Base-by-base conservation (phyloP, 2,888 invertebrate species). In the Drosophila phalerata region DNA sequence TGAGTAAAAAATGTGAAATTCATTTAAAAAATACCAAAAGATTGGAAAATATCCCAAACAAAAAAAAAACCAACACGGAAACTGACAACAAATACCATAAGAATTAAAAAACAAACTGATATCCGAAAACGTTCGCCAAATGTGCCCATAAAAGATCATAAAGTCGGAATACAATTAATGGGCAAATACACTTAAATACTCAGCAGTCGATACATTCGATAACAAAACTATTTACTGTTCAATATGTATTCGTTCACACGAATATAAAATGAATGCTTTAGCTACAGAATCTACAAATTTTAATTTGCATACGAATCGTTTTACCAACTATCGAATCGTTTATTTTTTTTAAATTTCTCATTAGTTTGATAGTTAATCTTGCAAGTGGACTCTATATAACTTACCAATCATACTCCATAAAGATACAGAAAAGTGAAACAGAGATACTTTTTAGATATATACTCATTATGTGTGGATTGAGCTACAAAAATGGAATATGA, bases 11-110 rank as follows among this genome's bases (percentile, higher is more conserved):
- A 88, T 86, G 85, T 89, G 83, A 82, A 86, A 89, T 64, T 78
- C 81, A 88, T 88, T 85, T 73, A 85, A 88, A 86, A 82, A 76
- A 84, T 75, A 84, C 63, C 71, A 69, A 47, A 58, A 65, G 52
- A 73, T 75, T 58, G 63, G 68, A 74, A 34, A 32, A 43, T 6
- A 34, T n/a, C 17, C n/a, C 32, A 32, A 32, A 19, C 42, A 55
- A 32, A 42, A 32, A 32, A 19, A 55, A 55, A 32, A 55, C 1
- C 45, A 47, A 25, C 34, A 34, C 37, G 37, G 28, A 45, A 25
- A 47, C 25, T 37, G 37, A 57, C 47, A 37, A 37, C 37, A 57
- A 25, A 40, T 48, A 30, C 5, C 17, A 57, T 15, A 17, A 37
- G 3, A 47, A 11, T 17, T 25, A 9, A 5, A 42, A 53, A 40